phyloP scores from a whole-genome alignment of 2,797 vertebrate species.

The Petrocephalus sullivani region DNA sequence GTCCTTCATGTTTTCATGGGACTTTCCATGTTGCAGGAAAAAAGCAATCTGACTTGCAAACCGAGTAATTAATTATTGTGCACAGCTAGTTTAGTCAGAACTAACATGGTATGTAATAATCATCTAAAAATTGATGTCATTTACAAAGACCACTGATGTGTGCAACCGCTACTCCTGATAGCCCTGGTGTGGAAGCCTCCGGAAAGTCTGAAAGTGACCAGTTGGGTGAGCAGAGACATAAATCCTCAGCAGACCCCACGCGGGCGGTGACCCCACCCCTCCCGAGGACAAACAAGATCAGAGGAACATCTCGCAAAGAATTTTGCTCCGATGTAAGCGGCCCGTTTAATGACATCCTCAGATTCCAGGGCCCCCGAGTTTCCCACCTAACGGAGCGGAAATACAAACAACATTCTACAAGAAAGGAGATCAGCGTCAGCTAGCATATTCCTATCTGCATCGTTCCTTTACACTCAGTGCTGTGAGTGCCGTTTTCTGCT shows the following conservation, averaged over 20 bases:
- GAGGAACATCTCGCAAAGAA: slow-evolving; percentile 66
- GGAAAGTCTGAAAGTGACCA: slow-evolving; percentile 57
- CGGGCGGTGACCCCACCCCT: slow-evolving; percentile 1
- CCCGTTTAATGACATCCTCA: slow-evolving; percentile 61
- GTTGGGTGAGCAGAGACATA: slow-evolving; percentile 48
- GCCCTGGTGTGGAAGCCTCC: background rate
- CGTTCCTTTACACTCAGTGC: background rate
- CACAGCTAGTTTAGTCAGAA: background rate
- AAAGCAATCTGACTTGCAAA: background rate
- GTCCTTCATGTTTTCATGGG: background rate
- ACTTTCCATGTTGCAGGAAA: background rate
- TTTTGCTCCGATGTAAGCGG: slow-evolving; percentile 66
- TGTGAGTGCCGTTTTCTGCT: slow-evolving; percentile 3
- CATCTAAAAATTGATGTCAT: background rate
- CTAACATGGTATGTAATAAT: background rate
- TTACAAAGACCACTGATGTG: background rate
- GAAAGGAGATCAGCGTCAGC: background rate
- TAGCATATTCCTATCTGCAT: background rate
- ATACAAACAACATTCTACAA: background rate
- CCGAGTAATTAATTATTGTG: background rate
- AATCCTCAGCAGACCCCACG: slow-evolving; percentile 55
- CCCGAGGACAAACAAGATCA: slow-evolving; percentile 61
- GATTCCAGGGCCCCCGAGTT: slow-evolving; percentile 50
- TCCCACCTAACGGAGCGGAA: background rate
- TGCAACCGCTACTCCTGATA: background rate